phyloP scores from a whole-genome alignment of 2,797 vertebrate genomes.

The Moxostoma hubbsi region DNA sequence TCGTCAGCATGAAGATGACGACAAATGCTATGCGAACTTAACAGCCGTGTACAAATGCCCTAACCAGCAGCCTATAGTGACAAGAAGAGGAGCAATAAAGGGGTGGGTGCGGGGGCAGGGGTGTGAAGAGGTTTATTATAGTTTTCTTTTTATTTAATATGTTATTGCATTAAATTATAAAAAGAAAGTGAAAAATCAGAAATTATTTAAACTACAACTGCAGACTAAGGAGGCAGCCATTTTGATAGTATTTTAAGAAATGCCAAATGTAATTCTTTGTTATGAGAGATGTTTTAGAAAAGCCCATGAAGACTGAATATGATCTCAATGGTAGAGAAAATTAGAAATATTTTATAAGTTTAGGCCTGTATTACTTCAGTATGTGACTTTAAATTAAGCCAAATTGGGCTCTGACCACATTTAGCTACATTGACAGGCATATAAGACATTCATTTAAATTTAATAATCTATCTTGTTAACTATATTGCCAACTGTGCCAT shows the following conservation, averaged over 20 bases:
- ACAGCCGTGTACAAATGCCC: constrained; percentile 58
- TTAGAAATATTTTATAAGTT: background rate
- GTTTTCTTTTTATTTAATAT: constrained; percentile 15
- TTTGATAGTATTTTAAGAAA: constrained; percentile 33
- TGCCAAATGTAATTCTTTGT: constrained; percentile 8
- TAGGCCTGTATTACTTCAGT: too few relatives aligned
- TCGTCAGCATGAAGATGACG: constrained; percentile 13
- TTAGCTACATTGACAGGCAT: background rate
- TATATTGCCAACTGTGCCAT: background rate
- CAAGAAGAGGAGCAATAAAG: constrained; percentile 30
- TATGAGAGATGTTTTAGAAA: background rate
- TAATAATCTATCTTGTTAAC: background rate
- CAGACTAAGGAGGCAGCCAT: constrained; percentile 39
- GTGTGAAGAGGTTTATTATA: constrained; percentile 10
- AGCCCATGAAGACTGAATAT: background rate
- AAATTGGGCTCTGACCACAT: background rate
- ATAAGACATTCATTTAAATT: background rate
- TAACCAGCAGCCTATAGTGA: constrained; percentile 56
- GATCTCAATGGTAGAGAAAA: background rate
- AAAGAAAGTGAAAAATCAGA: constrained; percentile 2
- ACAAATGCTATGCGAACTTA: constrained; percentile 45
- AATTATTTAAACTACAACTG: constrained; percentile 15
- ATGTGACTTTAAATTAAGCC: background rate
- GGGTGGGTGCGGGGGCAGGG: background rate
- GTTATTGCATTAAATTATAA: background rate